phyloP scores from a whole-genome alignment of 2,797 vertebrate species.

The Thaleichthys pacificus region DNA sequence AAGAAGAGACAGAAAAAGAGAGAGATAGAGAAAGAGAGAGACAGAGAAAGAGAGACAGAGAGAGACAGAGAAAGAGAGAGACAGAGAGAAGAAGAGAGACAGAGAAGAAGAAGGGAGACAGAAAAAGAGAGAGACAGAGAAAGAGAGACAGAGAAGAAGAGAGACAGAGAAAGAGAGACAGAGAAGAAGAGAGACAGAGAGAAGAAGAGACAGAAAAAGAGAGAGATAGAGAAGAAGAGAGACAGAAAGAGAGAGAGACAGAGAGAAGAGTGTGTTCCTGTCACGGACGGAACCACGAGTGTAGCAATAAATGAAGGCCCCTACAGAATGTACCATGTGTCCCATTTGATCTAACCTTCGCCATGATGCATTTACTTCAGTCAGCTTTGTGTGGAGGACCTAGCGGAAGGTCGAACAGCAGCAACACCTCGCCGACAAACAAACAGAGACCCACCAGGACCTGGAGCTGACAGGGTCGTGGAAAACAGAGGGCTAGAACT shows the following conservation, averaged over 20 bases:
- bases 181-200: background rate
- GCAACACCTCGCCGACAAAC: too few species aligned
- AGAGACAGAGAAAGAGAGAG: background rate
- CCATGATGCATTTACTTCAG: too few species aligned
- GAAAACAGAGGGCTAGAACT: background rate
- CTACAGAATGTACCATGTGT: too few species aligned
- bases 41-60: constrained; percentile 13
- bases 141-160: background rate
- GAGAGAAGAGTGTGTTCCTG: background rate
- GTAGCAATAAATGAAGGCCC: too few species aligned
- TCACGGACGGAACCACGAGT: too few species aligned
- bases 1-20: background rate
- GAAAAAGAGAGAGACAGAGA: constrained; percentile 1
- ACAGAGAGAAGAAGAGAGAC: background rate
- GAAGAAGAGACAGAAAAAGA: background rate
- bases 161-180: background rate
- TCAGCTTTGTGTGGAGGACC: too few species aligned
- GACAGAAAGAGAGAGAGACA: background rate
- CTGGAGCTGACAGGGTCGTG: background rate
- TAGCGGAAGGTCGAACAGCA: too few species aligned
- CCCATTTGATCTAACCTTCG: too few species aligned
- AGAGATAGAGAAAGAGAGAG: background rate
- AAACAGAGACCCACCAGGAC: too few species aligned
- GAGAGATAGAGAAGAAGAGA: constrained; percentile 5
- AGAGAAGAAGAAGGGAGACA: background rate